Evolutionary conservation across 1,140 invertebrate species (phyloP).

Genomic region (Bombus sibiricus): DNA sequence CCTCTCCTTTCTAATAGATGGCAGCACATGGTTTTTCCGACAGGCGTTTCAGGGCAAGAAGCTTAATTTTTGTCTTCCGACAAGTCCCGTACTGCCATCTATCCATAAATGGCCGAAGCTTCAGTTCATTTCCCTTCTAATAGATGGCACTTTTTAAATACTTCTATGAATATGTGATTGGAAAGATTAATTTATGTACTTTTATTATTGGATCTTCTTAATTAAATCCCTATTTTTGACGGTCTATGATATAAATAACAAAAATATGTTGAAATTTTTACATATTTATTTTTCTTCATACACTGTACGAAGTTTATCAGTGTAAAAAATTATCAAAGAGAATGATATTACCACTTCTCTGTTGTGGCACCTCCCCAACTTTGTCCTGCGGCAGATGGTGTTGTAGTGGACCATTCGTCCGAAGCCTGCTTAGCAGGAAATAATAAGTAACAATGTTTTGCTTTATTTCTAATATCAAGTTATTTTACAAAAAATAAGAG

Average conservation of each 20-base stretch:
- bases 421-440: conserved; percentile 54
- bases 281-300: conserved; percentile 57
- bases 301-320: conserved; percentile 54
- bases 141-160: too few relatives aligned
- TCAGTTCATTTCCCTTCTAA: too few relatives aligned
- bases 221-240: neutral
- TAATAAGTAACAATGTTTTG: neutral
- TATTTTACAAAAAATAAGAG: neutral
- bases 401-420: conserved; percentile 74
- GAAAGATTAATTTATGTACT: neutral
- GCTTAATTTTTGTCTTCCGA: too few relatives aligned
- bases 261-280: neutral
- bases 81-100: too few relatives aligned
- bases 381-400: conserved; percentile 61
- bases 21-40: too few relatives aligned
- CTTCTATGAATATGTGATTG: neutral
- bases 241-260: neutral
- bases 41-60: too few relatives aligned
- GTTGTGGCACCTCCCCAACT: conserved; percentile 77
- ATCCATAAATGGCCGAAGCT: too few relatives aligned
- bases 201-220: neutral
- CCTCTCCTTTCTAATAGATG: too few relatives aligned
- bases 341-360: conserved; percentile 69
- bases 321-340: conserved; percentile 40
- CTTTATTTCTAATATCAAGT: neutral